Conservation (phyloP, 2,113 vertebrate genomes). For the Columbina picui region DNA sequence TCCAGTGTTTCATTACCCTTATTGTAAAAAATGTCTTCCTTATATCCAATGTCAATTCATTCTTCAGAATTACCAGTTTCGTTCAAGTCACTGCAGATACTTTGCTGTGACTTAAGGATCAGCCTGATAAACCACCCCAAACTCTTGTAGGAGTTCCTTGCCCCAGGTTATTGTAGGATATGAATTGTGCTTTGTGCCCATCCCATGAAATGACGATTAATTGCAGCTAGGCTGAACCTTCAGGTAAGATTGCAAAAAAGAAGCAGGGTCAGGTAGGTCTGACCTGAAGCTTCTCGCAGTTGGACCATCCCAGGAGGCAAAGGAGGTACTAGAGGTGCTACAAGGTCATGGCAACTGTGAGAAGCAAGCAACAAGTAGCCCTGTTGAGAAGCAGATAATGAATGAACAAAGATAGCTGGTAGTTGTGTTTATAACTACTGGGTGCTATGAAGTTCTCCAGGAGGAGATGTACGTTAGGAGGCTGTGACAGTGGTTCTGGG, state of each 20-base stretch:
- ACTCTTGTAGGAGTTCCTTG: neutral
- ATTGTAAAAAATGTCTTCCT: neutral
- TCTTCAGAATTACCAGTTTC: neutral
- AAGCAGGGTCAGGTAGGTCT: neutral
- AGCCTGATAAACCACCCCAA: neutral
- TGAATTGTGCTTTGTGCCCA: neutral
- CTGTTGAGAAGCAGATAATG: fast-evolving
- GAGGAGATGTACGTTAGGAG: neutral
- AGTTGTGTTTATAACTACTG: neutral
- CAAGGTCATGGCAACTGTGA: fast-evolving
- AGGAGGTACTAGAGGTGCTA: neutral
- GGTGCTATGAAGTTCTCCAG: neutral
- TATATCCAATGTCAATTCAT: neutral
- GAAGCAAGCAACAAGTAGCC: neutral
- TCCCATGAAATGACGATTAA: neutral
- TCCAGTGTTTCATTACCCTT: too few relatives aligned
- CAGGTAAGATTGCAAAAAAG: neutral
- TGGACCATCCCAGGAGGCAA: neutral
- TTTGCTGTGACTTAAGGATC: neutral
- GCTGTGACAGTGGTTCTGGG: too few relatives aligned
- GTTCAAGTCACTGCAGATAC: neutral
- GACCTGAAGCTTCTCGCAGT: neutral
- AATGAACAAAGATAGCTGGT: neutral
- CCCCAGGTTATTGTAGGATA: neutral
- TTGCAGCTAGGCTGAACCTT: neutral